Evolutionary conservation across 2,888 invertebrate species (phyloP).

Genomic region (Drosophila atripex): DNA sequence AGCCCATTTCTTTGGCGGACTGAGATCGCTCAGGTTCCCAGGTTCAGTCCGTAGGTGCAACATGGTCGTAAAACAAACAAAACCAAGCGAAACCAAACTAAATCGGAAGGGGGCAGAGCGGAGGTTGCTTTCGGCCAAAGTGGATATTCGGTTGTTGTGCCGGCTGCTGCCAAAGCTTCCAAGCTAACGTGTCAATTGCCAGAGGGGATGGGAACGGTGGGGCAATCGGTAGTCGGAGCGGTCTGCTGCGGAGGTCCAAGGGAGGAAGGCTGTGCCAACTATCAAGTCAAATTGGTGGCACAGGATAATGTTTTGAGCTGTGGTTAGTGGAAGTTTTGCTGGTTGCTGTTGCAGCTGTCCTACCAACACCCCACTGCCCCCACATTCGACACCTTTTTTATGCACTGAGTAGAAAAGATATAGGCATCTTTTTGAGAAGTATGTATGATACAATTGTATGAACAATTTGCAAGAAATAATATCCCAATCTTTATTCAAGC

Average conservation of each 20-base stretch:
- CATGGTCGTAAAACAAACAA: constrained; percentile 71
- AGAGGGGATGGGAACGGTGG: constrained; percentile 28
- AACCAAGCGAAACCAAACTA: constrained; percentile 18
- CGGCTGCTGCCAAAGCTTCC: constrained; percentile 71
- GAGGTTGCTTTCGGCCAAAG: constrained; percentile 30
- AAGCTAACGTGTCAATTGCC: constrained; percentile 75
- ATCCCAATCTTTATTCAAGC: too few relatives aligned
- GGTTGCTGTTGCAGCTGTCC: constrained; percentile 38
- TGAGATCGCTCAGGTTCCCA: constrained; percentile 9
- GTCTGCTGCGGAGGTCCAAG: not conserved
- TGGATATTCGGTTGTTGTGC: constrained; percentile 62
- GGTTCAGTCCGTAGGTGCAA: constrained; percentile 65
- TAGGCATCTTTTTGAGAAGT: too few relatives aligned
- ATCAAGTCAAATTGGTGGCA: constrained; percentile 79
- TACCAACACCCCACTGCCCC: constrained; percentile 40
- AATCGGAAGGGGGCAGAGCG: constrained; percentile 25
- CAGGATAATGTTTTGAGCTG: constrained; percentile 79
- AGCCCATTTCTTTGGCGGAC: not conserved
- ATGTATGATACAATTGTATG: too few relatives aligned
- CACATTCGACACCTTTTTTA: constrained; percentile 7
- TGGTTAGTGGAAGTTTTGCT: constrained; percentile 65
- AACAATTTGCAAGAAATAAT: too few relatives aligned
- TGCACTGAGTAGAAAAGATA: not conserved
- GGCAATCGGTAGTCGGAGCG: not conserved
- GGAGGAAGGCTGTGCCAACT: constrained; percentile 59